These are phyloP conservation scores for Sebastolobus altivelis DNA, from an alignment of 2,797 vertebrate genomes.

Conservation along the genomic window DNA sequence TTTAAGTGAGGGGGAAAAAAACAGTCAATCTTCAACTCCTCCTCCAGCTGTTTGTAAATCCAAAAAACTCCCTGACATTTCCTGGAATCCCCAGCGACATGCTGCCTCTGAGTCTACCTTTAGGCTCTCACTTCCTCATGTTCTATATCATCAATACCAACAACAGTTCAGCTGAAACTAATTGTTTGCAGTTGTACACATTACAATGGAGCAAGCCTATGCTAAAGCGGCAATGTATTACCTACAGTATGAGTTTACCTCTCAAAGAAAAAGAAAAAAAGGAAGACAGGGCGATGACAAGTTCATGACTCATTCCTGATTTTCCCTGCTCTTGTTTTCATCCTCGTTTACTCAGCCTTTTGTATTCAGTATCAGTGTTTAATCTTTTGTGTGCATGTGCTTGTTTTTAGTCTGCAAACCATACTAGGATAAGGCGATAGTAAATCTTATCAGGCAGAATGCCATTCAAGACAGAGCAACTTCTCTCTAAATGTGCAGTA, in stretches of 20 bases:
- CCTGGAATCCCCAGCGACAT: neutral
- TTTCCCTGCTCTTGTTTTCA: conserved; percentile 56
- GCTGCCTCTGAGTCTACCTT: neutral
- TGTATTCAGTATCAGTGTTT: conserved; percentile 3
- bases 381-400: neutral
- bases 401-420: neutral
- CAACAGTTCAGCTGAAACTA: neutral
- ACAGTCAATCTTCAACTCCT: neutral
- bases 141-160: neutral
- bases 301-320: conserved; percentile 64
- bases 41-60: neutral
- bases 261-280: neutral
- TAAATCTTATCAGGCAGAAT: neutral
- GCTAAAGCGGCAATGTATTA: neutral
- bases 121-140: neutral
- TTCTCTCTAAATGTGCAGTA: neutral
- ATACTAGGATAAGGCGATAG: neutral
- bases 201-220: too few relatives aligned
- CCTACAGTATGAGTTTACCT: neutral
- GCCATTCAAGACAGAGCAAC: neutral
- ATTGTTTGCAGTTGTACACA: neutral
- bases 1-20: neutral
- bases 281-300: neutral
- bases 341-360: neutral
- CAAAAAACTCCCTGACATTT: conserved; percentile 19